Percentiles rank a stretch among this genome's conserved stretches.
Conservation (phyloP, 2,888 invertebrate genomes). For the Drosophila buzzatii region DNA sequence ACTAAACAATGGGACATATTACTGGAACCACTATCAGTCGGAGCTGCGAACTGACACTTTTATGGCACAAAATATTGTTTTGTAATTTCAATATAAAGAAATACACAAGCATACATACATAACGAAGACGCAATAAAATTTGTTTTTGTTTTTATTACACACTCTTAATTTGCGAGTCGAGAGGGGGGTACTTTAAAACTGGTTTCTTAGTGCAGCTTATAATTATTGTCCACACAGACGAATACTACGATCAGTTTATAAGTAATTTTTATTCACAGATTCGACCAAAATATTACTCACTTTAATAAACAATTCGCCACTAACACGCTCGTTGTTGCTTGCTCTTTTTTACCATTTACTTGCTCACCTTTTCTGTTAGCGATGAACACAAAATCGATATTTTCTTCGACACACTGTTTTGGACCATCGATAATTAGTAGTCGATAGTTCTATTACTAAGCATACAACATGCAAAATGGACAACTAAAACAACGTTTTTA, state of each 20-base stretch:
- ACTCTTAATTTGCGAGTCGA: constrained; percentile 24
- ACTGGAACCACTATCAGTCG: neutral
- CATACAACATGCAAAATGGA: too few relatives aligned
- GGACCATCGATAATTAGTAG: neutral
- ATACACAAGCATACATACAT: constrained; percentile 16
- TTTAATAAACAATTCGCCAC: constrained; percentile 49
- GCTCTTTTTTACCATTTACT: constrained; percentile 39
- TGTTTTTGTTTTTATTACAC: constrained; percentile 72
- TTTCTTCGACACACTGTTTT: constrained; percentile 1
- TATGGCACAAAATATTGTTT: constrained; percentile 18
- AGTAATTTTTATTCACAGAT: constrained; percentile 25
- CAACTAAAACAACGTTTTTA: too few relatives aligned
- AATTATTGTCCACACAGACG: constrained; percentile 6
- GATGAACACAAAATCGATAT: constrained; percentile 26
- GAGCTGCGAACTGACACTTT: constrained; percentile 11
- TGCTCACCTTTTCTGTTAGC: constrained; percentile 25
- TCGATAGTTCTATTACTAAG: constrained; percentile 5
- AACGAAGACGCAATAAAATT: constrained; percentile 55
- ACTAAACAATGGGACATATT: constrained; percentile 4
- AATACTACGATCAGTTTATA: constrained; percentile 4
- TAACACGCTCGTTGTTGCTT: constrained; percentile 35
- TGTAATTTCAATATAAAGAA: constrained; percentile 32
- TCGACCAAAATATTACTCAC: constrained; percentile 42
- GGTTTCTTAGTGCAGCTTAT: constrained; percentile 29
- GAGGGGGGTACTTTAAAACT: constrained; percentile 33